These are phyloP conservation scores for Masnerella sp. DNA, from an alignment of 2,888 invertebrate species.

Conservation along the genomic window DNA sequence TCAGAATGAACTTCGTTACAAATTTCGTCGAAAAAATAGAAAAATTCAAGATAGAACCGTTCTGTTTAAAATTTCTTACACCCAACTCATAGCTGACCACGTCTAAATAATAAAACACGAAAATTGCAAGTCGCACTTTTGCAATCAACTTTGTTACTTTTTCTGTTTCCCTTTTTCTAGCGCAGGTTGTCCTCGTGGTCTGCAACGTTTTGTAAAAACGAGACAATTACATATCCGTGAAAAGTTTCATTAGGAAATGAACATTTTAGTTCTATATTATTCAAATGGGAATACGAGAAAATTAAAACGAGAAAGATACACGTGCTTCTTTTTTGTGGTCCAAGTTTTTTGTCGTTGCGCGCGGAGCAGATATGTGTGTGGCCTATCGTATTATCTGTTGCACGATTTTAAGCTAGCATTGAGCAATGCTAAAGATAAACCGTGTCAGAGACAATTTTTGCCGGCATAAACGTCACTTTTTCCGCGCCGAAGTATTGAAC, in stretches of 20 bases:
- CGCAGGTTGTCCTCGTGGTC: too few relatives aligned
- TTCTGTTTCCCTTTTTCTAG: too few relatives aligned
- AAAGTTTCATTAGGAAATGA: slow-evolving; percentile 46
- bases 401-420: slow-evolving; percentile 39
- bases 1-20: too few relatives aligned
- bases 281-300: slow-evolving; percentile 38
- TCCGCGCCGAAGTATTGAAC: slow-evolving; percentile 36
- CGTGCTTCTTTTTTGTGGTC: slow-evolving; percentile 20
- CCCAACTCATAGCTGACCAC: too few relatives aligned
- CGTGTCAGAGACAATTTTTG: slow-evolving; percentile 39
- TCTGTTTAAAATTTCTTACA: neutral
- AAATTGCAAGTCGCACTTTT: too few relatives aligned
- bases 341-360: slow-evolving; percentile 24
- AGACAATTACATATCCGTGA: slow-evolving; percentile 38
- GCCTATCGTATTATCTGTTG: slow-evolving; percentile 49
- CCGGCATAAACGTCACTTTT: slow-evolving; percentile 43
- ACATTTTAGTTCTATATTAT: slow-evolving; percentile 44
- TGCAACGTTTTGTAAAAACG: slow-evolving; percentile 5
- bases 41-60: too few relatives aligned
- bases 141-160: slow-evolving; percentile 25
- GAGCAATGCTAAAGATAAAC: slow-evolving; percentile 43
- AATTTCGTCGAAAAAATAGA: too few relatives aligned
- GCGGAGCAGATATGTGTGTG: slow-evolving; percentile 16
- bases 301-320: slow-evolving; percentile 39
- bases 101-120: neutral